Conservation (phyloP, 2,113 vertebrate genomes). For the Tachysurus fulvidraco region DNA sequence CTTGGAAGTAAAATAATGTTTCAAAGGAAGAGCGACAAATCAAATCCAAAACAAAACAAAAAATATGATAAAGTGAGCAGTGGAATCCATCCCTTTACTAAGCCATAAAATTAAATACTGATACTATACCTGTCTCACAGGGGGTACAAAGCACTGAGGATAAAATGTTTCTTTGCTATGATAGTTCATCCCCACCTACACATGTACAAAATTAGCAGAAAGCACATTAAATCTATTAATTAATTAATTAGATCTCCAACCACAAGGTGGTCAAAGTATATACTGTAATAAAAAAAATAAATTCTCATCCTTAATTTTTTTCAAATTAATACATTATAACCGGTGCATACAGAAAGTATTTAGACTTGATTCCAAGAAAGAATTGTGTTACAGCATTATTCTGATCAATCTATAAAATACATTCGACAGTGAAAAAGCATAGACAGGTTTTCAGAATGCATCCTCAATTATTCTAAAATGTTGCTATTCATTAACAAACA, state of each 20-base stretch:
- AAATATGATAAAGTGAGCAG: neutral
- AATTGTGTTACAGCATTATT: neutral
- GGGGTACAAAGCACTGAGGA: conserved; percentile 69
- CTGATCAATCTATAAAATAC: neutral
- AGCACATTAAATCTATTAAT: neutral
- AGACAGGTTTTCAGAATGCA: neutral
- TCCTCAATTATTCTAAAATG: neutral
- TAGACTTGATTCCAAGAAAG: neutral
- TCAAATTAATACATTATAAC: neutral
- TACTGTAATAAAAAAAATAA: neutral
- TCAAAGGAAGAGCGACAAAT: neutral
- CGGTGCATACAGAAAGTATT: neutral
- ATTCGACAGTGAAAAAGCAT: neutral
- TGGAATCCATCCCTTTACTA: neutral
- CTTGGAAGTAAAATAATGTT: neutral
- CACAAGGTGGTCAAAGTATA: conserved; percentile 54
- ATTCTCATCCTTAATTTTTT: neutral
- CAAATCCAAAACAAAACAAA: neutral
- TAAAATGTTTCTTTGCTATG: conserved; percentile 57
- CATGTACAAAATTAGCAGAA: conserved; percentile 29
- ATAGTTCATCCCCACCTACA: conserved; percentile 53
- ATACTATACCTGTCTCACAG: conserved; percentile 63
- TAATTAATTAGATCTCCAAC: conserved; percentile 11
- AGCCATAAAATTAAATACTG: neutral
- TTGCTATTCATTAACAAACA: neutral